Base-by-base conservation (phyloP, 1,140 invertebrate genomes). In the Leptopilina clavipes region DNA sequence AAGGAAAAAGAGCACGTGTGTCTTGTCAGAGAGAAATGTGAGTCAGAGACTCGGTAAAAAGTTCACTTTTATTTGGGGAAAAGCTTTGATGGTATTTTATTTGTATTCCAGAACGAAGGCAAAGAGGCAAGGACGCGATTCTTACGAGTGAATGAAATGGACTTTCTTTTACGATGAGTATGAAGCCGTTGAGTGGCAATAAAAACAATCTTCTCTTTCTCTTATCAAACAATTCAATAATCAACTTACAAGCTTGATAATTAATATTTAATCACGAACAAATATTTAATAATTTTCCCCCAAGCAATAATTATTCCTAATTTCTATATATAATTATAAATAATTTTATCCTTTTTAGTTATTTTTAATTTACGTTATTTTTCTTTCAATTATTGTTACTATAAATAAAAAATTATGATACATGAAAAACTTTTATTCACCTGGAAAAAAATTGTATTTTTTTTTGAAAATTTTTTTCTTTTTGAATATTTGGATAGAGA, bases 151-250 rank as follows among this genome's bases (percentile, higher is more conserved):
- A 37, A 40, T 40, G 25, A 17, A 17, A 37, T 19, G 31, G 17
- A 71, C n/a, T 12, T 71, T 43, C n/a, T 43, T 43, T 43, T 71
- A 72, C 45, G 40, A n/a, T n/a, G n/a, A 45, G 45, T 72, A 45
- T 48, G 18, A 19, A 22, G 22, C n/a, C 43, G 37, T 45, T 19
- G 31, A 72, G 37, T 45, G 19, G 45, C 19, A 48, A 45, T 48
- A 72, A 72, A 72, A 44, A 48, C 22, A 40, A 17, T 44, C 14
- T 44, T 10, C 31, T 40, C 70, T 71, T 17, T 40, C 70, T 73
- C 70, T 70, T 56, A 72, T 56, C 70, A 76, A 72, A 75, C 76
- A 70, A 70, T 70, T 70, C 72, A 72, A 71, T 56, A 70, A 54
- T 79, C 70, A 45, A 48, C 73, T 72, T 72, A 76, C 75, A 54